These are phyloP conservation scores for Alfaro cultratus DNA, from an alignment of 2,797 vertebrate species.

Conservation along the genomic window DNA sequence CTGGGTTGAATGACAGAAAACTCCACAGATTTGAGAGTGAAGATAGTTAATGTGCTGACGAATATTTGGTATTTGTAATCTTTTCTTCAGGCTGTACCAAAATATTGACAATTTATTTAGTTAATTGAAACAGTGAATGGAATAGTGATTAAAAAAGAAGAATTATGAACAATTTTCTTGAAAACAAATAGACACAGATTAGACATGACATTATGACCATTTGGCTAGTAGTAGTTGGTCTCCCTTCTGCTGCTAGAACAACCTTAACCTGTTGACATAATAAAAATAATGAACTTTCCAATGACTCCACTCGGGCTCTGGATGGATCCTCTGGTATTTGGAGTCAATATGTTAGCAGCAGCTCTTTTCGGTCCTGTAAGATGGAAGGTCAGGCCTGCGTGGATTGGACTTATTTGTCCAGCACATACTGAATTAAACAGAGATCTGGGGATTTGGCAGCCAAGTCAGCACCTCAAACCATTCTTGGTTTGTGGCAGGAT, in stretches of 20 bases:
- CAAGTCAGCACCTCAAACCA: neutral
- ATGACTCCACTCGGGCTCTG: neutral
- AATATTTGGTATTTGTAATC: conserved; percentile 52
- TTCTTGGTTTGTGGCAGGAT: neutral
- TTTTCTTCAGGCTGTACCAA: neutral
- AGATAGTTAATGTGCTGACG: conserved; percentile 20
- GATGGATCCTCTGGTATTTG: neutral
- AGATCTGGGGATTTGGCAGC: neutral
- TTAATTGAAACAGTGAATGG: neutral
- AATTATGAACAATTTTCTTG: neutral
- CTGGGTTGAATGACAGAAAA: neutral
- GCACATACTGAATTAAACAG: neutral
- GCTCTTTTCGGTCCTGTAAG: neutral
- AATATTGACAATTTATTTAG: neutral
- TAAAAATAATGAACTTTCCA: neutral
- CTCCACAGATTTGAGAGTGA: neutral
- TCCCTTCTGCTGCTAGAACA: neutral
- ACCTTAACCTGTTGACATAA: neutral
- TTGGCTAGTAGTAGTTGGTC: neutral
- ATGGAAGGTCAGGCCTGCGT: neutral
- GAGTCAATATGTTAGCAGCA: neutral
- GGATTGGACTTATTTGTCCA: neutral
- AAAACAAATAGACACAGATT: neutral
- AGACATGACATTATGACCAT: neutral
- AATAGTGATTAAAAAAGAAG: neutral